Conservation (phyloP, 1,140 invertebrate genomes). For the Melipona quadrifasciata region DNA sequence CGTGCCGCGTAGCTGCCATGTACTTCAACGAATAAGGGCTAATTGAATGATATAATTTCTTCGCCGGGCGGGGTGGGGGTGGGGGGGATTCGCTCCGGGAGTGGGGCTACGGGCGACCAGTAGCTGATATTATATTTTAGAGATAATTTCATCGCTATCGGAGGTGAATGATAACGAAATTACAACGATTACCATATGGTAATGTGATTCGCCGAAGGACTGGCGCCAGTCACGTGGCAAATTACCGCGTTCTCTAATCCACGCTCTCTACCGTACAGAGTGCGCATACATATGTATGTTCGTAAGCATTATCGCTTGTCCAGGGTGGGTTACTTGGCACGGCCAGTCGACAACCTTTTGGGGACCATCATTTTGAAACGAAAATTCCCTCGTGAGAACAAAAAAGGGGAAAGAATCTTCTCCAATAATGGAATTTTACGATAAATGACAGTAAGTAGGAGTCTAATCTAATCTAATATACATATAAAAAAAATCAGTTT, state of each 20-base stretch:
- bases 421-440: too few species aligned
- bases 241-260: constrained; percentile 67
- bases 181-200: constrained; percentile 72
- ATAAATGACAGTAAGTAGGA: too few species aligned
- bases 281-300: constrained; percentile 18
- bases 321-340: not conserved
- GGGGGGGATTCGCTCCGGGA: not conserved
- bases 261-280: constrained; percentile 17
- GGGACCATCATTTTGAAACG: not conserved
- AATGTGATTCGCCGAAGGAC: constrained; percentile 70
- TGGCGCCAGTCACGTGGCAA: constrained; percentile 67
- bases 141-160: constrained; percentile 47
- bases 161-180: constrained; percentile 58
- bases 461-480: too few species aligned
- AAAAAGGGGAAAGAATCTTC: too few species aligned
- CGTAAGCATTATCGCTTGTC: not conserved
- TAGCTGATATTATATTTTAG: constrained; percentile 35
- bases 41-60: constrained; percentile 32
- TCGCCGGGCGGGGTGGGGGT: too few species aligned
- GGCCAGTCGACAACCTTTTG: not conserved
- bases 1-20: not conserved
- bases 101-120: not conserved
- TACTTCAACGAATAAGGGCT: not conserved
- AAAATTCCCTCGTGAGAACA: too few species aligned
- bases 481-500: too few species aligned